Base-by-base conservation (phyloP, 2,888 invertebrate genomes). In the Luffia ferchaultella region DNA sequence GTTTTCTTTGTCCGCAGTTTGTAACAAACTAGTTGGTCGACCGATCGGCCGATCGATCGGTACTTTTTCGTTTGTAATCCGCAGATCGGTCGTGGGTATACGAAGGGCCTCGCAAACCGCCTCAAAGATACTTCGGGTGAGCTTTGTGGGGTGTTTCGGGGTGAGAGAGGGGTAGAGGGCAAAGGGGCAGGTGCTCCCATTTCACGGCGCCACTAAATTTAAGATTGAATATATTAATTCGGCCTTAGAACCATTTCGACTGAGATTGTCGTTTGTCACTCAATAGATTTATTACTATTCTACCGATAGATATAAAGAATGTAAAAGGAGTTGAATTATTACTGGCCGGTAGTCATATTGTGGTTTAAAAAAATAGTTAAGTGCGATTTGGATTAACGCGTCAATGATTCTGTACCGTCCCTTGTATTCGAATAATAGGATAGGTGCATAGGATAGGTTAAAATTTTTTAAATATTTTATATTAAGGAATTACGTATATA, bases 1-100 rank as follows among this genome's bases (percentile, higher is more conserved):
- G 73, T 73, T 76, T 78, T 76, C 80, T 82, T 82, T 82, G 80
- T 82, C 77, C 76, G 65, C 51, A 56, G 52, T 60, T 60, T 49
- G 43, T 42, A 20, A 42, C 42, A 16, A 42, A 43, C 49, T 20
- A 18, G 20, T 49, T 20, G 3, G 15, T 3, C 20, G 49, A 43
- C 19, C 53, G 60, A 59, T 59, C 54, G 55, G 61, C 55, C 55
- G 65, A 75, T 63, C 52, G 49, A 63, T 76, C 56, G 58, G 43
- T n/a, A 18, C 18, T 7, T 30, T 30, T 30, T 12, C 30, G 12
- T 45, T 45, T 49, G 19, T 54, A 63, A 75, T 64, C 43, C 52
- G 68, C 75, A 55, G 59, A 54, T 50, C 20, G 54, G 56, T 55
- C 52, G 54, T 52, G 53, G 55, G 61, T 63, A 62, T 65, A 67